These are phyloP conservation scores for Calycopis cecrops DNA, from an alignment of 1,140 invertebrate genomes.

Conservation along the genomic window DNA sequence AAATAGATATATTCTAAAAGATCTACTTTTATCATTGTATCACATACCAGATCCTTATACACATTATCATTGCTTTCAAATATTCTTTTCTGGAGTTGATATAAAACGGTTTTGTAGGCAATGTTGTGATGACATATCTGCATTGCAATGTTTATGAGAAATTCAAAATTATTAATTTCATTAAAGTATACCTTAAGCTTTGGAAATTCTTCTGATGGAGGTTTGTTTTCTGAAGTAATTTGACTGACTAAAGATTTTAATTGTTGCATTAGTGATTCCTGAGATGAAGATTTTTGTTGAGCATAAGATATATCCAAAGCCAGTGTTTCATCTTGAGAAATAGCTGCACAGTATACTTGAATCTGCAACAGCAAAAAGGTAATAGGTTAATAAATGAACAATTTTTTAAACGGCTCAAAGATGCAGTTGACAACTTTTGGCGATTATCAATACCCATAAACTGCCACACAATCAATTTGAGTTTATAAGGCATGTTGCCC, in stretches of 20 bases:
- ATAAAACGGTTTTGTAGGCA: slow-evolving; percentile 46
- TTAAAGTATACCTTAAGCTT: slow-evolving; percentile 46
- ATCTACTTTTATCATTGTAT: slow-evolving; percentile 56
- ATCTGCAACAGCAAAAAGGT: slow-evolving; percentile 27
- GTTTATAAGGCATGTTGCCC: no score
- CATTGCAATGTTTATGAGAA: slow-evolving; percentile 38
- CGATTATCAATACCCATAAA: no score
- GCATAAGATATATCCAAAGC: slow-evolving; percentile 9
- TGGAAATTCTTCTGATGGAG: slow-evolving; percentile 25
- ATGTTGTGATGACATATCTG: slow-evolving; percentile 50
- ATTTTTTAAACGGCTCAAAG: no score
- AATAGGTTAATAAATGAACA: no score
- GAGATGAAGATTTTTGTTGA: slow-evolving; percentile 31
- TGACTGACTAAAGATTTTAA: slow-evolving; percentile 39
- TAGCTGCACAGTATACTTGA: slow-evolving; percentile 25
- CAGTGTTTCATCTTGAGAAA: slow-evolving; percentile 14
- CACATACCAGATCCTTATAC: slow-evolving; percentile 36
- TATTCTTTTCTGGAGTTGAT: slow-evolving; percentile 49
- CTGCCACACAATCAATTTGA: no score
- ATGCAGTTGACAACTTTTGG: no score
- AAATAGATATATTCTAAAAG: slow-evolving; percentile 57
- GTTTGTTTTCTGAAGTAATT: slow-evolving; percentile 24
- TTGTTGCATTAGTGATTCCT: slow-evolving; percentile 48
- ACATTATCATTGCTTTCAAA: slow-evolving; percentile 31
- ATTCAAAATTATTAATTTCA: slow-evolving; percentile 44